Base-by-base conservation (phyloP, 2,113 vertebrate species). In the Amazona guildingii region DNA sequence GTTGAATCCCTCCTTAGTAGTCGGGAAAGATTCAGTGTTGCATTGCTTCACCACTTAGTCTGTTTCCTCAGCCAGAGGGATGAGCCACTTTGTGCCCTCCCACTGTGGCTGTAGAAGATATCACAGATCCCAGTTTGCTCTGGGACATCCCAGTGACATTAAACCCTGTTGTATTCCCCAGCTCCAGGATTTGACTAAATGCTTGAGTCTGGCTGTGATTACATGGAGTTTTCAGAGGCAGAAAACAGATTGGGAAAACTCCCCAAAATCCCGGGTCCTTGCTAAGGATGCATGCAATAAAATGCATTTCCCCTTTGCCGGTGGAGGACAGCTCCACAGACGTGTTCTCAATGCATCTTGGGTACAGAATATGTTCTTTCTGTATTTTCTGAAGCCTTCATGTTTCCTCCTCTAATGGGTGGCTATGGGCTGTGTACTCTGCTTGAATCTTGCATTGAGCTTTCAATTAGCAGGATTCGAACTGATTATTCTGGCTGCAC, bases 401-500 rank as follows among this genome's bases (percentile, higher is more conserved):
- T 29, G 33, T 67, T 87, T 69, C 46, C 31, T 88, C 28, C 59
- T 94, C 20, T 19, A 0, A 67, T n/a, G 49, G 43, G 6, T 52
- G 66, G 14, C 72, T 70, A 13, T 7, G 63, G 3, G 2, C 41
- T 91, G 37, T 55, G 37, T 68, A 46, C 76, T 92, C 44, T 2
- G 1, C 83, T 70, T 90, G 54, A 86, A 78, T 96, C 90, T 92
- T 54, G 51, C 80, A 51, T 70, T 91, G 88, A 95, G 79, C 80
- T 97, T 92, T 96, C 97, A 82, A 88, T 90, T 82, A 93, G 62
- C 31, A 49, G 92, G 94, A 88, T 84, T 97, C 63, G 12, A 95
- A 96, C 67, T 75, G 94, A 81, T 91, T 93, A 95, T 93, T 86
- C 91, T 94, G 78, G 92, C 85, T 95, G 80, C 11, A 15, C 61